Evolutionary conservation across 2,113 vertebrate genomes (phyloP).

Genomic region (Poeciliopsis turrubarensis): DNA sequence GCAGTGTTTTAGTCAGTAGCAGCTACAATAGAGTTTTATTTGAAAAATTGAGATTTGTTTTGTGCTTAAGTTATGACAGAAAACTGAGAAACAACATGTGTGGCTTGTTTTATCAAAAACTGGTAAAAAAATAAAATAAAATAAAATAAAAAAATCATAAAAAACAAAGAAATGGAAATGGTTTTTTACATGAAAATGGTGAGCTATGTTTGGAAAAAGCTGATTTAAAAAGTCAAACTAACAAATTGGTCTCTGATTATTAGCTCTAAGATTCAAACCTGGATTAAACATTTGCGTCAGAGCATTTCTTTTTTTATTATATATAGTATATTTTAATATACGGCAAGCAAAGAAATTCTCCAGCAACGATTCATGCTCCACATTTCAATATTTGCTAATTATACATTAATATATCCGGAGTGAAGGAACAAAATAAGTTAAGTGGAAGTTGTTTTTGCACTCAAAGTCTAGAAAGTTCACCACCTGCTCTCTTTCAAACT

Average conservation of each 20-base stretch:
- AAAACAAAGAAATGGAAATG: neutral
- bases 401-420: neutral
- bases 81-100: neutral
- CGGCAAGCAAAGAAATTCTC: neutral
- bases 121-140: no score
- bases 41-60: neutral
- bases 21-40: neutral
- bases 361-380: neutral
- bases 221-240: neutral
- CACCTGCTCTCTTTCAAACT: conserved; percentile 47
- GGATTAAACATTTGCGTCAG: no score
- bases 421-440: neutral
- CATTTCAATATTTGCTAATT: neutral
- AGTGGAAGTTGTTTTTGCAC: neutral
- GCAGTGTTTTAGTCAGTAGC: neutral
- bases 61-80: neutral
- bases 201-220: no score
- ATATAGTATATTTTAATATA: no score
- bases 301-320: no score
- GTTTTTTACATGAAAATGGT: no score
- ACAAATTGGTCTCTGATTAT: neutral
- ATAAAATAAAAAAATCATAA: neutral
- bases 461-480: conserved; percentile 17
- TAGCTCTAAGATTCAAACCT: neutral
- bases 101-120: neutral